Evolutionary conservation across 2,888 invertebrate species (phyloP).

Genomic region (Phragmatobia fuliginosa): DNA sequence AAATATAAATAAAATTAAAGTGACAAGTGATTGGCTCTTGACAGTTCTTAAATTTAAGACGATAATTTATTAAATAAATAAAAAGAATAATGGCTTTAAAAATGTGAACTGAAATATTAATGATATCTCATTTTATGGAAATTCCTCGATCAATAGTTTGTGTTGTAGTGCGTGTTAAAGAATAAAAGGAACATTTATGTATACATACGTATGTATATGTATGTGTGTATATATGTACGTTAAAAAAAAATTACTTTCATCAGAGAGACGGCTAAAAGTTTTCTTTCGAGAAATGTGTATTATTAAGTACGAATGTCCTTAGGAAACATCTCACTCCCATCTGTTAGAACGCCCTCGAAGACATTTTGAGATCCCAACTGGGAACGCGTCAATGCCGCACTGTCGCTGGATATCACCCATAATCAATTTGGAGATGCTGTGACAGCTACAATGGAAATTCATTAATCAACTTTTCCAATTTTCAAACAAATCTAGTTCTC

Average conservation of each 20-base stretch:
- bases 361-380: conserved; percentile 3
- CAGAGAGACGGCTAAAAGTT: neutral
- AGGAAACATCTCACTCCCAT: conserved; percentile 8
- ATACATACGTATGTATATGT: neutral
- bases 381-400: conserved; percentile 20
- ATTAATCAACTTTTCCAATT: conserved; percentile 84
- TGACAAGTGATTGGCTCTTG: neutral
- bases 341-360: neutral
- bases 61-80: neutral
- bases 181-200: neutral
- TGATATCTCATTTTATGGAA: neutral
- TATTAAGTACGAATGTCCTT: conserved; percentile 14
- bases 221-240: neutral
- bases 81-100: neutral
- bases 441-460: conserved; percentile 69
- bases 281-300: neutral
- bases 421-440: conserved; percentile 60
- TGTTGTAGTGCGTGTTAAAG: neutral
- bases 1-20: neutral
- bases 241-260: neutral
- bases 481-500: conserved; percentile 61
- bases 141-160: neutral
- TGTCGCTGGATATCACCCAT: conserved; percentile 46
- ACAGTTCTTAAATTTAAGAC: neutral
- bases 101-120: neutral